Evolutionary conservation across 2,888 invertebrate genomes (phyloP), one percentile per base, ranked within the genome.

Genomic region (Itoplectis maculator): DNA sequence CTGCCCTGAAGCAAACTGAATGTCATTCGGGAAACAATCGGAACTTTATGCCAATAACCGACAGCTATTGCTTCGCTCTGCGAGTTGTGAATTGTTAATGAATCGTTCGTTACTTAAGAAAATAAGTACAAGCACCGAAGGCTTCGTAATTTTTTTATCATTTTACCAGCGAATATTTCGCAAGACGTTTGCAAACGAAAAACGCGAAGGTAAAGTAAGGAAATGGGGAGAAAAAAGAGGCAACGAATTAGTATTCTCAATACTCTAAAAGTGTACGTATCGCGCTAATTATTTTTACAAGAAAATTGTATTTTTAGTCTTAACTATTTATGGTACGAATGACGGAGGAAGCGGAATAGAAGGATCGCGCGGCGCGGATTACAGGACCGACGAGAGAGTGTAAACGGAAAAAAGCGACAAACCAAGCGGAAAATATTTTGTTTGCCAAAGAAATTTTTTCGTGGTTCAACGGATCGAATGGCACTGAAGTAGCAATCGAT

Each of bases 381-480:
- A 29, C 5, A 29, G 47, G 54, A 61, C 29, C 51, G 29, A 15
- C 29, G 47, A 18, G 63, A 76, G 63, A 56, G 66, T 73, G 66
- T 45, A 74, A 73, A 82, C 47, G 54, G 72, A 56, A 13, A 45
- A 49, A 18, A 49, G 23, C 56, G 11, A 78, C 54, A 51, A 47
- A 69, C 20, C 15, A 69, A 77, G 61, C 47, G 74, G 35, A 49
- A 74, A 82, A 59, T 76, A 68, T 79, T 29, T 29, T 74, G 73
- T 82, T 84, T 84, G 84, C 85, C 85, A 84, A 86, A 85, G 84
- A 83, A 76, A 80, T 79, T 75, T 75, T 69, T 75, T 29, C 65
- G 83, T 23, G 73, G 23, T 29, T 45, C 45, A 2, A 29, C 59
- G 56, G 59, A 45, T 72, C 56, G 29, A 72, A 72, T 35, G 35